Evolutionary conservation across 2,888 invertebrate genomes (phyloP).

Genomic region (Cepaea hortensis): DNA sequence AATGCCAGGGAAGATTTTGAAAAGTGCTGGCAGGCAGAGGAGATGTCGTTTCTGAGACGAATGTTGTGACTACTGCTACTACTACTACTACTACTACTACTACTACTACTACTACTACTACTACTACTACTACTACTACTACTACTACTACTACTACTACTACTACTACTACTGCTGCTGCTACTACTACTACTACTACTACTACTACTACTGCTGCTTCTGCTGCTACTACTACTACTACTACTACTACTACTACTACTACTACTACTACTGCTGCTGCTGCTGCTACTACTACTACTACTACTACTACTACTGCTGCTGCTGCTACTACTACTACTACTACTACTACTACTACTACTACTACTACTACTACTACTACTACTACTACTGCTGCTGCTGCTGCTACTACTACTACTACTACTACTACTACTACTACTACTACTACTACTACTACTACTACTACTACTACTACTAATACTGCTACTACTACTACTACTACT

Average conservation of each 20-base stretch:
- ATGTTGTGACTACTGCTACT: conserved; percentile 26
- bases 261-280: background rate
- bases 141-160: conserved; percentile 14
- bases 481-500: no score
- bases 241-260: conserved; percentile 10
- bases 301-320: background rate
- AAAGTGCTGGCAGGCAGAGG: no score
- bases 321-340: background rate
- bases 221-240: no score
- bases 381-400: no score
- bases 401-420: no score
- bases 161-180: background rate
- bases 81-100: conserved; percentile 37
- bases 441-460: no score
- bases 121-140: conserved; percentile 26
- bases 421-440: no score
- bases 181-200: background rate
- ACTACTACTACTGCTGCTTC: background rate
- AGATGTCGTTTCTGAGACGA: no score
- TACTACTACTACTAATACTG: no score
- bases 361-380: background rate
- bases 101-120: conserved; percentile 36
- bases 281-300: background rate
- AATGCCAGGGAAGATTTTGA: no score
- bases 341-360: background rate